phyloP scores from a whole-genome alignment of 1,140 invertebrate genomes.

The Drosophila virilis region DNA sequence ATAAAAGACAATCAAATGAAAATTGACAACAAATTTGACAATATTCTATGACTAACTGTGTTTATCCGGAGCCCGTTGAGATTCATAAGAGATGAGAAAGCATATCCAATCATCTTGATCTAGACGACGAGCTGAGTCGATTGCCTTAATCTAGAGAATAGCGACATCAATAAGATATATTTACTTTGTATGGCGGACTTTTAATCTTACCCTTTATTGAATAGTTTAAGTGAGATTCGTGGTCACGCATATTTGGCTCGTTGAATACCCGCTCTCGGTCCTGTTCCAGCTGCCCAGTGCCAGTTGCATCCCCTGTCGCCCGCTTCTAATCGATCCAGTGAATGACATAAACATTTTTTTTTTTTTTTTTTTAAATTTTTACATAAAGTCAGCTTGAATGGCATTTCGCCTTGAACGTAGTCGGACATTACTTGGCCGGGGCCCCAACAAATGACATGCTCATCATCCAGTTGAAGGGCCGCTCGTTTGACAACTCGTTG shows the following conservation, averaged over 20 bases:
- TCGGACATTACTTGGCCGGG: neutral
- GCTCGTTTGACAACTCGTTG: conserved; percentile 56
- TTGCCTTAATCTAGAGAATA: too few species aligned
- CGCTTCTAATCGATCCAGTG: neutral
- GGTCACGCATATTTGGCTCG: neutral
- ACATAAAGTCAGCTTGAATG: conserved; percentile 7
- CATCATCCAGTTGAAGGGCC: conserved; percentile 12
- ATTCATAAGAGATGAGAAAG: too few species aligned
- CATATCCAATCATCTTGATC: too few species aligned
- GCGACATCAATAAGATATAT: too few species aligned
- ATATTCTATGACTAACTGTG: too few species aligned
- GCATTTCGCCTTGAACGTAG: neutral
- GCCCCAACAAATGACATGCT: neutral
- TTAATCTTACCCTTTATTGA: neutral
- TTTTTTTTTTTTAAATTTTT: neutral
- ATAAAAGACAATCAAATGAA: too few species aligned
- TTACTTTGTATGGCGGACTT: neutral
- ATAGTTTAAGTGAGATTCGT: conserved; percentile 3
- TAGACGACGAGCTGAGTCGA: too few species aligned
- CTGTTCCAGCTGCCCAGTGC: neutral
- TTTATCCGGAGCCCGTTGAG: too few species aligned
- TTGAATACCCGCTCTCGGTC: neutral
- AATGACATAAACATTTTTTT: neutral
- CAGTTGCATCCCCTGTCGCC: neutral
- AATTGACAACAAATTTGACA: too few species aligned